A percentile compares a stretch with the other conserved stretches of the same genome.
phyloP scores from a whole-genome alignment of 2,113 vertebrate species.

The Sceloporus tristichus region DNA sequence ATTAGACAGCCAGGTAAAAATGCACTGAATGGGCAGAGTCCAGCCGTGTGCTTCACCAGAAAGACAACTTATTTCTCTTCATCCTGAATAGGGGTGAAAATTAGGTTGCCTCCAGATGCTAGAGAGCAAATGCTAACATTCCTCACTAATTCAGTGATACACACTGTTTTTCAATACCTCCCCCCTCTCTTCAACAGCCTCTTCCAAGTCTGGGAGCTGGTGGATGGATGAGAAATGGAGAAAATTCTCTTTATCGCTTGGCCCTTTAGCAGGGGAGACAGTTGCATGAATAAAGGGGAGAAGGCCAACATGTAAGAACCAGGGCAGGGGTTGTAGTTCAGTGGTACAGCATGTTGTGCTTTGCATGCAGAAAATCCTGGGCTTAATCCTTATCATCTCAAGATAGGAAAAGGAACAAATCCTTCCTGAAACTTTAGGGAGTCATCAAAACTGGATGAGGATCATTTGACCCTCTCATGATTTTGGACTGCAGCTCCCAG shows the following conservation, averaged over 20 bases:
- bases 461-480: too few relatives aligned
- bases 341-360: too few relatives aligned
- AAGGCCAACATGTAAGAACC: background rate
- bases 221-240: too few relatives aligned
- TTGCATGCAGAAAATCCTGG: too few relatives aligned
- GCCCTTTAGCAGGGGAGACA: background rate
- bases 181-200: background rate
- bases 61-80: background rate
- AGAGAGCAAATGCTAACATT: background rate
- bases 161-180: too few relatives aligned
- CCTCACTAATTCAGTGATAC: too few relatives aligned
- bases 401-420: too few relatives aligned
- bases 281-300: background rate
- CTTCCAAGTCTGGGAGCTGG: background rate
- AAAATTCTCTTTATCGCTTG: background rate
- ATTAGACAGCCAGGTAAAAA: slow-evolving; percentile 92
- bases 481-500: too few relatives aligned
- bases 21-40: background rate
- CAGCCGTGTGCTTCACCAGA: background rate
- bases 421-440: too few relatives aligned
- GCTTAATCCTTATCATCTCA: too few relatives aligned
- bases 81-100: background rate
- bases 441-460: too few relatives aligned
- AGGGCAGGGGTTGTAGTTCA: too few relatives aligned
- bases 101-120: background rate